These are phyloP conservation scores for Clupea harengus DNA, from an alignment of 2,113 vertebrate genomes.

Conservation along the genomic window DNA sequence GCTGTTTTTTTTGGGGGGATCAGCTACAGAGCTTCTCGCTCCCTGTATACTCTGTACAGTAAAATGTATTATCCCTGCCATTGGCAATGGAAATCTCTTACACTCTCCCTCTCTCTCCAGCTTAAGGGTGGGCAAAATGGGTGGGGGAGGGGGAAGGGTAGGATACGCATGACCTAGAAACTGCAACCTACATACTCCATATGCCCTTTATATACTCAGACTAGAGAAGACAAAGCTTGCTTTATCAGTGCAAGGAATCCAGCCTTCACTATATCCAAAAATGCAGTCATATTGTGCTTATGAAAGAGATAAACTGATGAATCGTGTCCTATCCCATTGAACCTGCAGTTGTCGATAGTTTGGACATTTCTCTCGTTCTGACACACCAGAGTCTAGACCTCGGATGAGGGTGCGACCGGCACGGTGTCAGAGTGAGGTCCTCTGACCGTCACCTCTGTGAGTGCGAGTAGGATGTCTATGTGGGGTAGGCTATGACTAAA, in stretches of 20 bases:
- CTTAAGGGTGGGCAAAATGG: constrained; percentile 54
- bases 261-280: too few relatives aligned
- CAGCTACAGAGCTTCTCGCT: not conserved
- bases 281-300: not conserved
- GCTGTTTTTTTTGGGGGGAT: too few relatives aligned
- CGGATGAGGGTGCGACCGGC: not conserved
- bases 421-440: not conserved
- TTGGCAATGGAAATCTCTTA: not conserved
- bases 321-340: not conserved
- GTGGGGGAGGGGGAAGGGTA: constrained; percentile 31
- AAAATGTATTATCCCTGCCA: not conserved
- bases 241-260: not conserved
- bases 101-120: constrained; percentile 34
- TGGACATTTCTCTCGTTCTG: not conserved
- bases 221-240: not conserved
- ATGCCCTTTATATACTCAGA: not conserved
- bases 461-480: not conserved
- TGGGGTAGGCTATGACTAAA: not conserved
- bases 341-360: not conserved
- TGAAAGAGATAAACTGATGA: not conserved
- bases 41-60: not conserved
- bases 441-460: not conserved
- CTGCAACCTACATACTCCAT: constrained; percentile 35
- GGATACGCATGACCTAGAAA: constrained; percentile 65
- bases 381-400: not conserved